Conservation (phyloP, 2,113 vertebrate species). For the Pituophis catenifer region DNA sequence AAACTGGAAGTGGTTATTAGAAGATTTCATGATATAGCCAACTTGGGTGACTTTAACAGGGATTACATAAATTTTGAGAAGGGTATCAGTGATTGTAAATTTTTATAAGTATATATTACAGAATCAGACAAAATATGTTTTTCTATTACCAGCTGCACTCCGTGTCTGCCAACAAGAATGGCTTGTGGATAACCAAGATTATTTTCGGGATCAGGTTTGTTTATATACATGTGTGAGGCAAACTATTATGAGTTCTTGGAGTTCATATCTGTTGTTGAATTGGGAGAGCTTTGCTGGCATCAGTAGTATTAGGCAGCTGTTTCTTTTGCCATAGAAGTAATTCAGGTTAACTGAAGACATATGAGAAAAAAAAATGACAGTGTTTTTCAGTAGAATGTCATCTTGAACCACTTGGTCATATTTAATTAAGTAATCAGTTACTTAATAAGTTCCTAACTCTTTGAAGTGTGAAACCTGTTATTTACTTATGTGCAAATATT, state of each 20-base stretch:
- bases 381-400: not conserved
- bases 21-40: not conserved
- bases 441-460: not conserved
- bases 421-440: not conserved
- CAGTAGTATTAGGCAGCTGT: not conserved
- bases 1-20: not conserved
- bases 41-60: not conserved
- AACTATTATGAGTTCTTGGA: not conserved
- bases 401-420: not conserved
- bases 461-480: slow-evolving; percentile 21
- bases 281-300: not conserved
- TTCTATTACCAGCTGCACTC: not conserved
- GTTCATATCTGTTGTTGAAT: not conserved
- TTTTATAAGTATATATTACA: not conserved
- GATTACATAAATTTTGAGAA: not conserved
- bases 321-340: not conserved
- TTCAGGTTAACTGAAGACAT: not conserved
- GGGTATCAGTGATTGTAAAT: not conserved
- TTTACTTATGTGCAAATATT: slow-evolving; percentile 7
- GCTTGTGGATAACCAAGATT: not conserved
- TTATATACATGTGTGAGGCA: not conserved
- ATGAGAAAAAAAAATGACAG: not conserved
- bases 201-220: not conserved
- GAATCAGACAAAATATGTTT: not conserved
- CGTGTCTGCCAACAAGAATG: not conserved